Evolutionary conservation across 2,113 vertebrate species (phyloP).

Genomic region (Galeopterus variegatus): DNA sequence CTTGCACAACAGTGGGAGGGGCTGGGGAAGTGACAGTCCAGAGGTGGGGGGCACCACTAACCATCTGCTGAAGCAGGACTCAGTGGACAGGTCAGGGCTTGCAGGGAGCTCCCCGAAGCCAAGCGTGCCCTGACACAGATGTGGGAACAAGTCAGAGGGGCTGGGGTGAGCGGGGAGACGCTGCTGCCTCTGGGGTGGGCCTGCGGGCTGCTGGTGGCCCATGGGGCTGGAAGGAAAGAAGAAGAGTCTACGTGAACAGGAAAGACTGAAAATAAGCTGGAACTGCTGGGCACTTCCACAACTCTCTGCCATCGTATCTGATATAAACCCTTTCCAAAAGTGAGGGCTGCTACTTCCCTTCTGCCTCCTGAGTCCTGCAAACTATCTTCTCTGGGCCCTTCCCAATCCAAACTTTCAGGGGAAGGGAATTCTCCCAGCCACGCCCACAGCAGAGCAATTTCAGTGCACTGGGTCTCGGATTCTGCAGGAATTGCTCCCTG

Average conservation of each 20-base stretch:
- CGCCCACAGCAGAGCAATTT: no score
- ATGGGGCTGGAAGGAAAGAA: accelerated
- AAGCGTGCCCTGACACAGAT: not conserved
- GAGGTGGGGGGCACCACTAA: not conserved
- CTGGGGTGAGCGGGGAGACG: not conserved
- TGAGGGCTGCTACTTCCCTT: accelerated
- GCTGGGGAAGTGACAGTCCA: not conserved
- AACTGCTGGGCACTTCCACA: accelerated
- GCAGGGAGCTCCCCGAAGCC: not conserved
- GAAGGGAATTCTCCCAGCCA: no score
- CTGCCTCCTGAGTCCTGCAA: not conserved
- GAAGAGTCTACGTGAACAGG: not conserved
- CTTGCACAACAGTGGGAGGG: not conserved
- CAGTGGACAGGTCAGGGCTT: no score
- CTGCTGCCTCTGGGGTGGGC: not conserved
- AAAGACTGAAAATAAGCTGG: no score
- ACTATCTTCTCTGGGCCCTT: accelerated
- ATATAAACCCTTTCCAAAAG: not conserved
- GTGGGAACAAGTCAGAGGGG: accelerated
- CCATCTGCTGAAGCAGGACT: not conserved
- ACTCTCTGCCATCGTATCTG: accelerated
- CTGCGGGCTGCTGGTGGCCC: not conserved
- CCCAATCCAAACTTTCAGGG: not conserved
- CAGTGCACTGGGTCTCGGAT: accelerated
- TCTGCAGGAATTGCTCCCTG: accelerated